Percentiles rank a stretch among this genome's conserved stretches.
Evolutionary conservation across 30 jellyfish, hydroid and myxozoan genomes (phyloP).

Genomic region (Pseudorhiza aurosa): DNA sequence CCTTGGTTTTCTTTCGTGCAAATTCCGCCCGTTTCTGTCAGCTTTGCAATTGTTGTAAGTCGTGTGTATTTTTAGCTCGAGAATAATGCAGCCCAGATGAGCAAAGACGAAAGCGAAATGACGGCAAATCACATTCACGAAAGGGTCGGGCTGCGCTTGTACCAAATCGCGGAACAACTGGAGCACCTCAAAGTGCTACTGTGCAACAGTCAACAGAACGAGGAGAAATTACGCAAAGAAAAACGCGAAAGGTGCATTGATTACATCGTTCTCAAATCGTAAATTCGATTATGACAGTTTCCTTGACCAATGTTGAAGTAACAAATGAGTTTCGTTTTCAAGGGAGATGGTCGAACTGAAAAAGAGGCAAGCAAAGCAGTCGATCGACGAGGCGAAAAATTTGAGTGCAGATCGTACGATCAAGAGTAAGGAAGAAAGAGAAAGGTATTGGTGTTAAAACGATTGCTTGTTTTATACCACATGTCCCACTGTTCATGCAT

Average conservation of each 20-base stretch:
- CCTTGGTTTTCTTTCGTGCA: too few relatives aligned
- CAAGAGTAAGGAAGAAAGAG: constrained; percentile 67
- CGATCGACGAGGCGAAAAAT: constrained; percentile 60
- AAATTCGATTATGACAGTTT: too few relatives aligned
- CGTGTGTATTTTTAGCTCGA: constrained; percentile 48
- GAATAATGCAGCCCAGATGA: constrained; percentile 27
- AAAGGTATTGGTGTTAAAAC: constrained; percentile 18
- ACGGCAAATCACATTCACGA: constrained; percentile 74
- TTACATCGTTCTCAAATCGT: too few relatives aligned
- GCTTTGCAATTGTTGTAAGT: too few relatives aligned
- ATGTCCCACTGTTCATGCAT: too few relatives aligned
- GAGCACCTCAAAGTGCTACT: constrained; percentile 63
- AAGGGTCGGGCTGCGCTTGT: constrained; percentile 66
- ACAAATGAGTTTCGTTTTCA: background rate
- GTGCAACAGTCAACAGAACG: constrained; percentile 56
- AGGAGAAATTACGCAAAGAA: constrained; percentile 64
- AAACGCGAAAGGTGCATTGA: constrained; percentile 63
- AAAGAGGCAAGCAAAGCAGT: constrained; percentile 65
- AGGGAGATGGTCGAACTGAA: constrained; percentile 76
- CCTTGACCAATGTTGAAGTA: background rate
- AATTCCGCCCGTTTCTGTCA: too few relatives aligned
- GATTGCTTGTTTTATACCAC: background rate
- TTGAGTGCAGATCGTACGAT: constrained; percentile 39
- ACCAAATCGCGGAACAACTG: constrained; percentile 73
- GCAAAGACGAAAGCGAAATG: constrained; percentile 54